Evolutionary conservation across 1,140 invertebrate genomes (phyloP), one percentile per base, ranked within the genome.

Genomic region (Pseudomyrmex flavicornis): DNA sequence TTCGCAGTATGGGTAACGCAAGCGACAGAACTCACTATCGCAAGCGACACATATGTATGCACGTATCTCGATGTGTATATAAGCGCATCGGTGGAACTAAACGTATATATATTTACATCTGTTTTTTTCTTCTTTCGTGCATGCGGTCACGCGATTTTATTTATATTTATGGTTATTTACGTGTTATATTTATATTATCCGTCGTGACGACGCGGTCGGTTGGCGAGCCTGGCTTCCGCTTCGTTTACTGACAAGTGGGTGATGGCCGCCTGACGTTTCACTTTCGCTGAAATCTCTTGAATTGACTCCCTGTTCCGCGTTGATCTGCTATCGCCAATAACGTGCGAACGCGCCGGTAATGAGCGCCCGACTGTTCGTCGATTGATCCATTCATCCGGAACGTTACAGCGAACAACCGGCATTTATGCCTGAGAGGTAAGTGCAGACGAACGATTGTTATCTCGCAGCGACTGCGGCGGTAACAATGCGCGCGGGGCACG

Each of bases 341-440:
- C 15, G 26, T 20, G 13, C 73, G 54, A 20, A 72, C 44, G 48
- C 46, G 58, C 56, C 54, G 48, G 68, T 88, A 68, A 85, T 83
- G 69, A 15, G 10, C 22, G 3, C 50, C 48, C 58, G 22, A 44
- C 54, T 69, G 12, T 50, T 75, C 52, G 50, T 1, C 20, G 61
- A 52, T 4, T 48, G 35, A 54, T 56, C 3, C 8, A 75, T 70
- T 50, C 22, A 3, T 61, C 2, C 2, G 10, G 61, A 63, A 58
- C 65, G 44, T 10, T 26, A 26, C 9, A 20, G 52, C 8, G 17
- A 48, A 69, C 63, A 13, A 5, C 70, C 22, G 35, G 65, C 73
- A 86, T 90, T 86, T 89, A 89, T 90, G 86, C 73, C 62, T 54
- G 62, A 86, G 61, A 86, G 89, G 88, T 89, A 58, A 89, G 70